A percentile compares a stretch with the other conserved stretches of the same genome.
Conservation (phyloP, 2,797 vertebrate species). For the Momotus momota region DNA sequence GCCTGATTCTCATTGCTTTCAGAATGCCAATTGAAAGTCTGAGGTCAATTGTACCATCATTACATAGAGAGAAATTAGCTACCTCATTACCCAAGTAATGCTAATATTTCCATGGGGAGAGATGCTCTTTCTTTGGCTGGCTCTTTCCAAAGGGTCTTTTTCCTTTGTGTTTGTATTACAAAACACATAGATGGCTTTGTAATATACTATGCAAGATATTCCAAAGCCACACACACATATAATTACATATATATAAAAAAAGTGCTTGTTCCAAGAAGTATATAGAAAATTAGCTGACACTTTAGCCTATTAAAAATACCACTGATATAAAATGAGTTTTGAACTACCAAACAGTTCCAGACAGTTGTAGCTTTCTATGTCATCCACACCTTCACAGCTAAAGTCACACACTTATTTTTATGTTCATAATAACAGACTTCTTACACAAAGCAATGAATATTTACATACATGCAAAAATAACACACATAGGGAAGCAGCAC, state of each 20-base stretch:
- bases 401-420: not conserved
- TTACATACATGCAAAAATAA: not conserved
- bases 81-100: constrained; percentile 61
- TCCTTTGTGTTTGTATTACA: not conserved
- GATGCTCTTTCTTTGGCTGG: not conserved
- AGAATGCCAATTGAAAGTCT: not conserved
- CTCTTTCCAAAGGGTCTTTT: not conserved
- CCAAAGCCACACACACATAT: not conserved
- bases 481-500: not conserved
- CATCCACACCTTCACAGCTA: not conserved
- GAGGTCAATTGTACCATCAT: constrained; percentile 45
- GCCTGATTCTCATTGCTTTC: not conserved
- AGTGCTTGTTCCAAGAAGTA: not conserved
- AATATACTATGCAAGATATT: not conserved
- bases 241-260: not conserved
- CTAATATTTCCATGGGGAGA: constrained; percentile 37
- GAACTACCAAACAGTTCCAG: not conserved
- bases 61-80: constrained; percentile 53
- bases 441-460: not conserved
- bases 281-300: not conserved
- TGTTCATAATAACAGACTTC: not conserved
- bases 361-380: not conserved
- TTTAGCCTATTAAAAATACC: not conserved
- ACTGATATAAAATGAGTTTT: not conserved
- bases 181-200: not conserved